Percentiles rank a stretch among this genome's conserved stretches.
Conservation (phyloP, 2,888 invertebrate genomes). For the Drosophila percnosoma region DNA sequence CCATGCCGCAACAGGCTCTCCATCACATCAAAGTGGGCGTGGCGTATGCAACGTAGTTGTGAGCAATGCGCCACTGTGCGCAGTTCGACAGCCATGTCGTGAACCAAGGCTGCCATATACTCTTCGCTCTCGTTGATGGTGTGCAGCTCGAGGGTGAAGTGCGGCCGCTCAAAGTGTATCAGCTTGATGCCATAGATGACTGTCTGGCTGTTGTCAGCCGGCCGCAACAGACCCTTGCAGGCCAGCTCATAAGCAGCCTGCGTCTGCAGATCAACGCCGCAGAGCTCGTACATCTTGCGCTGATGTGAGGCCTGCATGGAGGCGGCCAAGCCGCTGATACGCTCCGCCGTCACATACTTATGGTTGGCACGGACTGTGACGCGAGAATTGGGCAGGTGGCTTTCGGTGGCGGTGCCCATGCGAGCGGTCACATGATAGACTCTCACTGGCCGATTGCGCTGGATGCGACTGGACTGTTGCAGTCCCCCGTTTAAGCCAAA, state of each 20-base stretch:
- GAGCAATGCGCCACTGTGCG: slow-evolving; percentile 93
- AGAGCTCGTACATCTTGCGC: slow-evolving; percentile 91
- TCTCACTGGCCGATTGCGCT: slow-evolving; percentile 88
- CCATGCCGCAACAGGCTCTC: slow-evolving; percentile 92
- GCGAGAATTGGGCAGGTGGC: slow-evolving; percentile 89
- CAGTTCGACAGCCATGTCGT: slow-evolving; percentile 92
- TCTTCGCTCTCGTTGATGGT: slow-evolving; percentile 93
- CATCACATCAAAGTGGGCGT: slow-evolving; percentile 92
- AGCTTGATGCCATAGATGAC: slow-evolving; percentile 94
- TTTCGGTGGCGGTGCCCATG: slow-evolving; percentile 91
- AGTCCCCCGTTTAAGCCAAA: slow-evolving; percentile 90
- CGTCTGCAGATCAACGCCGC: slow-evolving; percentile 93
- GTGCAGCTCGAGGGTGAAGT: slow-evolving; percentile 95
- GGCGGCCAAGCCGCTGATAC: slow-evolving; percentile 90
- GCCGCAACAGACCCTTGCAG: slow-evolving; percentile 91
- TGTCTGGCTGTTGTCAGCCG: slow-evolving; percentile 89
- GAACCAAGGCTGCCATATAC: slow-evolving; percentile 91
- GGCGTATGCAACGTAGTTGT: slow-evolving; percentile 91
- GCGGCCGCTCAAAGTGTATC: slow-evolving; percentile 91
- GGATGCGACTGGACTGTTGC: slow-evolving; percentile 86
- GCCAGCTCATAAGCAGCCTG: slow-evolving; percentile 96
- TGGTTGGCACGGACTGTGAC: slow-evolving; percentile 89
- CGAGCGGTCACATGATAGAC: slow-evolving; percentile 91
- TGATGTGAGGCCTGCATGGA: slow-evolving; percentile 95
- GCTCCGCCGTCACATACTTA: slow-evolving; percentile 88